phyloP scores from a whole-genome alignment of 1,140 invertebrate genomes.

The Drosophila biarmipes region DNA sequence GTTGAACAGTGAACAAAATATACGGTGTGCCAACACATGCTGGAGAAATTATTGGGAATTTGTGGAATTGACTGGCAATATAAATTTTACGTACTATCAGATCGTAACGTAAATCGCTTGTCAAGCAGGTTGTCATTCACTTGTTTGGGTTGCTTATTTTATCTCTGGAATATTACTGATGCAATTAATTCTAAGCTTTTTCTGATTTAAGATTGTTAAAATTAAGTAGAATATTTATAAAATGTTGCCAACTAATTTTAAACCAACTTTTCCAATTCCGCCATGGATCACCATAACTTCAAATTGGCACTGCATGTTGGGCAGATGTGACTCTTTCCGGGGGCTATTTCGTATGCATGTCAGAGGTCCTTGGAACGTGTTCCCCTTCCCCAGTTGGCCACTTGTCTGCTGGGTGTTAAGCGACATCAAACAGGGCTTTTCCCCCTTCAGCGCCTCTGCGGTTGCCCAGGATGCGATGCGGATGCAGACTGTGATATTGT shows the following conservation, averaged over 20 bases:
- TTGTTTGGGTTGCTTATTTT: background rate
- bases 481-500: conserved; percentile 15
- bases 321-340: conserved; percentile 31
- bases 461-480: conserved; percentile 2
- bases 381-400: conserved; percentile 22
- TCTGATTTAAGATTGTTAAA: background rate
- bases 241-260: too few relatives aligned
- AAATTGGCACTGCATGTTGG: conserved; percentile 7
- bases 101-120: background rate
- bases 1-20: conserved; percentile 9
- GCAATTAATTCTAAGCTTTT: background rate
- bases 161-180: background rate
- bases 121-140: background rate
- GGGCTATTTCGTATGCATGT: conserved; percentile 52
- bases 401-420: conserved; percentile 41
- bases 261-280: background rate
- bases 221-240: background rate
- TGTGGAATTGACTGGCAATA: background rate
- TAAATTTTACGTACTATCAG: background rate
- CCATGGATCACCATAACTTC: conserved; percentile 30
- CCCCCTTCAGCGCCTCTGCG: conserved; percentile 6
- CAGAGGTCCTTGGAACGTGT: conserved; percentile 49
- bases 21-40: conserved; percentile 1
- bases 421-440: conserved; percentile 31
- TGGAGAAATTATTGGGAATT: conserved; percentile 8